These are phyloP conservation scores for Acrocyrtus sp. DNA, from an alignment of 2,888 invertebrate genomes.

Conservation along the genomic window DNA sequence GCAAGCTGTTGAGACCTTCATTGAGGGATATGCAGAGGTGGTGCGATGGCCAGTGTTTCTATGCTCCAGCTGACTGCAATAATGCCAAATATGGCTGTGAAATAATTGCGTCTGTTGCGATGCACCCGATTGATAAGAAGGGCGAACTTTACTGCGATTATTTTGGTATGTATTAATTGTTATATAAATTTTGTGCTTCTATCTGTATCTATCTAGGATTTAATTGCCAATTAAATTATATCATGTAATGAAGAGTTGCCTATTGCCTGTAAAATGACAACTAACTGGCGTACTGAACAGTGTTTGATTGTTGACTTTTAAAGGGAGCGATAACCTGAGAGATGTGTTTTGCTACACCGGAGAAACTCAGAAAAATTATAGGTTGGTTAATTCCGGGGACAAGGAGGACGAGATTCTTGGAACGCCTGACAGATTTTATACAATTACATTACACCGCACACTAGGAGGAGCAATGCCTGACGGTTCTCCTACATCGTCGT, in stretches of 20 bases:
- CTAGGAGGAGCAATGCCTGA: background rate
- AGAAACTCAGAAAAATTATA: background rate
- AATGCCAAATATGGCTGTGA: background rate
- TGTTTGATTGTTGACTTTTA: too few species aligned
- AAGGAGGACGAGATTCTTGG: background rate
- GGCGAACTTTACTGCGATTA: constrained; percentile 27
- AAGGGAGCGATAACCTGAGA: constrained; percentile 1
- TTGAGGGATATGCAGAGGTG: constrained; percentile 22
- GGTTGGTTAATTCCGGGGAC: too few species aligned
- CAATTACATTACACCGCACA: constrained; percentile 7
- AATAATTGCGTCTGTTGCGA: constrained; percentile 14
- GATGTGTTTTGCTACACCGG: constrained; percentile 1
- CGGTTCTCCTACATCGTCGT: background rate
- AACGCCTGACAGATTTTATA: constrained; percentile 13
- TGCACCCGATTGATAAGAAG: constrained; percentile 6
- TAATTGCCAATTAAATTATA: too few species aligned
- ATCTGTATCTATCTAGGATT: too few species aligned
- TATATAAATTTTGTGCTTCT: too few species aligned
- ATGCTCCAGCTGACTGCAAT: background rate
- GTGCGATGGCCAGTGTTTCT: constrained; percentile 41
- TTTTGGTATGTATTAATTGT: constrained; percentile 30
- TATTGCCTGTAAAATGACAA: too few species aligned
- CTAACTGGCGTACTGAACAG: too few species aligned
- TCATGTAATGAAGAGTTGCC: too few species aligned
- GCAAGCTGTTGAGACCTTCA: background rate